These are phyloP conservation scores for Drosophila subquinaria DNA, from an alignment of 2,888 invertebrate genomes.

Conservation along the genomic window DNA sequence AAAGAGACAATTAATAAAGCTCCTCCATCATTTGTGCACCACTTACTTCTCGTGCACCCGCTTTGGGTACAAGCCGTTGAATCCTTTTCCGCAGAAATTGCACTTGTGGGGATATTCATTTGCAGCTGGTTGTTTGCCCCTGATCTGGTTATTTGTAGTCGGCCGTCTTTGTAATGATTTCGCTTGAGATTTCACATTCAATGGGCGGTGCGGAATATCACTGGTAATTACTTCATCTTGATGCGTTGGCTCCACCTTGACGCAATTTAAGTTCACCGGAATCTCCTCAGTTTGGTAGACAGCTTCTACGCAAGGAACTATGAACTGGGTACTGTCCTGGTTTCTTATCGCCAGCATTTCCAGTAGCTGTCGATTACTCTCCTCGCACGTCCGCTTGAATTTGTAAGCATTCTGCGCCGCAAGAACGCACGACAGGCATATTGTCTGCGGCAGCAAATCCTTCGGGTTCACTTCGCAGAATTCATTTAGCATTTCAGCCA, in stretches of 20 bases:
- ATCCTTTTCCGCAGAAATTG: constrained; percentile 87
- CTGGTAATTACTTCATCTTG: constrained; percentile 1
- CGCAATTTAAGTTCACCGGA: constrained; percentile 16
- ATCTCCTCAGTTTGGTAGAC: constrained; percentile 20
- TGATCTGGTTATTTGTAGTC: constrained; percentile 86
- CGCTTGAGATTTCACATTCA: neutral
- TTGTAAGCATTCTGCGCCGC: constrained; percentile 73
- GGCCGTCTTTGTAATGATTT: constrained; percentile 42
- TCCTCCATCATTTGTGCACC: neutral
- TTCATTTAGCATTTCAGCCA: constrained; percentile 70
- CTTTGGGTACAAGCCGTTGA: constrained; percentile 86
- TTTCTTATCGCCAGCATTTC: constrained; percentile 66
- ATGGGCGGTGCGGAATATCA: neutral
- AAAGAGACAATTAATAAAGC: neutral
- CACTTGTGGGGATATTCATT: constrained; percentile 87
- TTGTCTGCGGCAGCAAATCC: constrained; percentile 73
- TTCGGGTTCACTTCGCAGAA: constrained; percentile 58
- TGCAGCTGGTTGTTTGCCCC: constrained; percentile 86
- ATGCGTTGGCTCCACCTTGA: constrained; percentile 27
- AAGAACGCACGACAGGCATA: constrained; percentile 77
- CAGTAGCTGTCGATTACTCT: constrained; percentile 64
- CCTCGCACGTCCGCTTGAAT: constrained; percentile 79
- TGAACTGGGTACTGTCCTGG: constrained; percentile 73
- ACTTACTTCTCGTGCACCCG: constrained; percentile 87
- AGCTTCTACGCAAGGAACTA: constrained; percentile 33